Percentiles rank a stretch among this genome's conserved stretches.
Conservation (phyloP, 1,140 invertebrate genomes). For the Sminthurinus signatus region DNA sequence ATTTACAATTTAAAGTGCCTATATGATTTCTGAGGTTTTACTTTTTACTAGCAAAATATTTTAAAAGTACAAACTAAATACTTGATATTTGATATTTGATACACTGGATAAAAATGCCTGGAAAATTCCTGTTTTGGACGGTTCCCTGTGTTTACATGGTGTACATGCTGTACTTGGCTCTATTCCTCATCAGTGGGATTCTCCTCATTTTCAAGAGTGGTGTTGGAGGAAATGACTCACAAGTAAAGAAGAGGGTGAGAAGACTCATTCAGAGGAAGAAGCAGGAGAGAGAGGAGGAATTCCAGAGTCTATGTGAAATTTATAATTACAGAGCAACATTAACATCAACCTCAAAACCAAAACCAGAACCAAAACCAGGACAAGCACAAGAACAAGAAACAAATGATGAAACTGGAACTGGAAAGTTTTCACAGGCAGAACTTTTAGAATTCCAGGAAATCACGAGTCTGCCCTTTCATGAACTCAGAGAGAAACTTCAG, state of each 20-base stretch:
- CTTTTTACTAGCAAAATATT: no score
- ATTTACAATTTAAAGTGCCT: no score
- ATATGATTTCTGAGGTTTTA: no score
- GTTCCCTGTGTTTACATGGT: slow-evolving; percentile 8
- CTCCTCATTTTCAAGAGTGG: neutral
- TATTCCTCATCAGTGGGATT: neutral
- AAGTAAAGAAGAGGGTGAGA: neutral
- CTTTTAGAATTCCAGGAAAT: no score
- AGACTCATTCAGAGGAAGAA: neutral
- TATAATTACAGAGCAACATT: neutral
- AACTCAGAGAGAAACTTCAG: no score
- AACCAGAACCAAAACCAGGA: neutral
- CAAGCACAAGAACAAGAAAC: neutral
- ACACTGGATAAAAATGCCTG: no score
- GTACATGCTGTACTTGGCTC: neutral
- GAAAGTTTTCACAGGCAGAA: no score
- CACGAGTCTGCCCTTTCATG: no score
- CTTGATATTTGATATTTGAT: no score
- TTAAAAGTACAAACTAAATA: no score
- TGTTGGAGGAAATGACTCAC: neutral
- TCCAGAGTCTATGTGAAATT: neutral
- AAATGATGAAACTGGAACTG: neutral
- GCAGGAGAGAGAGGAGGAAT: neutral
- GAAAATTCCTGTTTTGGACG: no score
- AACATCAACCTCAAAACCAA: neutral